These are phyloP conservation scores for Andrena dorsata DNA, from an alignment of 2,888 invertebrate species.

Conservation along the genomic window DNA sequence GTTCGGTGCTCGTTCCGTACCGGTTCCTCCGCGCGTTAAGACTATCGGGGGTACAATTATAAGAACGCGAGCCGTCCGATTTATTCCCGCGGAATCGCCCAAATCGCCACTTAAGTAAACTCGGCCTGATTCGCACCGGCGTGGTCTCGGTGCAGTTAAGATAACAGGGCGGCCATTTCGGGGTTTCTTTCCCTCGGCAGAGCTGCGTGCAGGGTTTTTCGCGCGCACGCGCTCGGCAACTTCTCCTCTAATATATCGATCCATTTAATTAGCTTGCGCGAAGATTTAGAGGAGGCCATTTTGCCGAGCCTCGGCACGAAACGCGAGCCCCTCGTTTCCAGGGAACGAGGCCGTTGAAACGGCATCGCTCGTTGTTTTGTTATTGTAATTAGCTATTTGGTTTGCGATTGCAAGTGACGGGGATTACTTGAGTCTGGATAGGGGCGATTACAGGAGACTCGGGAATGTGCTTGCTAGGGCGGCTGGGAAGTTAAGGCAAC, in stretches of 20 bases:
- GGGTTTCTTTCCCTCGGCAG: conserved; percentile 7
- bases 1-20: conserved; percentile 44
- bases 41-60: conserved; percentile 53
- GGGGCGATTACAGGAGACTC: neutral
- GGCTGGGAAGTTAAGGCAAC: neutral
- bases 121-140: neutral
- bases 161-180: conserved; percentile 49
- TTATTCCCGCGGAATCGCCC: conserved; percentile 33
- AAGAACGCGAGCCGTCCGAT: conserved; percentile 18
- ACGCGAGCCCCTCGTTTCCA: neutral
- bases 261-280: conserved; percentile 48
- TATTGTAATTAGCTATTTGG: conserved; percentile 1
- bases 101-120: conserved; percentile 43
- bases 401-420: neutral
- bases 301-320: conserved; percentile 5
- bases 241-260: conserved; percentile 43
- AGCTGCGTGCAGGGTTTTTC: neutral
- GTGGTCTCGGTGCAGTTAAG: conserved; percentile 23
- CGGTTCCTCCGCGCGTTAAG: conserved; percentile 47
- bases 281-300: conserved; percentile 28
- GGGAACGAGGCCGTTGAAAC: neutral
- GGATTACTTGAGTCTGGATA: neutral
- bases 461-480: neutral
- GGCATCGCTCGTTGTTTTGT: neutral
- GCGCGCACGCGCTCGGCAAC: conserved; percentile 21